Conservation (phyloP, 2,113 vertebrate species). For the Nyctereutes procyonoides region DNA sequence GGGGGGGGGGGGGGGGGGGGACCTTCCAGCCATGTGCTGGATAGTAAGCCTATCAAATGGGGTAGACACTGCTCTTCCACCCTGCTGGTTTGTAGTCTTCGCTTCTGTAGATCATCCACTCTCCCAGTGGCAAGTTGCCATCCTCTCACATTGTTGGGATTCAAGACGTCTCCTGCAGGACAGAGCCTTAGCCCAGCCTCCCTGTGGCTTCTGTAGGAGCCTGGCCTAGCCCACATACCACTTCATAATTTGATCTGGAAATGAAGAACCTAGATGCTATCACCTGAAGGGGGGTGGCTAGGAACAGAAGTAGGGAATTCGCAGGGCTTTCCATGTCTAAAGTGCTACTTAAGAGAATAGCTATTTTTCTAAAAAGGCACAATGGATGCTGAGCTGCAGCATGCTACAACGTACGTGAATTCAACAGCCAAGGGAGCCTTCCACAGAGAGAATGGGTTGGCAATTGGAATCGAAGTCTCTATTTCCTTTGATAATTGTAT, state of each 20-base stretch:
- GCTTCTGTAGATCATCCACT: background rate
- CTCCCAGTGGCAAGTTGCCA: background rate
- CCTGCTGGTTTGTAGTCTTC: background rate
- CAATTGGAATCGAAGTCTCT: constrained; percentile 3
- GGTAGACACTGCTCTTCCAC: background rate
- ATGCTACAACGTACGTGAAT: background rate
- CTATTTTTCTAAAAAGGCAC: background rate
- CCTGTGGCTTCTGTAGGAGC: background rate
- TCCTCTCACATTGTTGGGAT: constrained; percentile 15
- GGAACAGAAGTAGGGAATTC: constrained; percentile 30
- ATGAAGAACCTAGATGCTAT: constrained; percentile 31
- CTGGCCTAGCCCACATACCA: background rate
- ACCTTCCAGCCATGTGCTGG: background rate
- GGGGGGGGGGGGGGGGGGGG: background rate
- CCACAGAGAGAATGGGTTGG: background rate
- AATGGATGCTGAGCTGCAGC: background rate
- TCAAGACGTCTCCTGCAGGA: background rate
- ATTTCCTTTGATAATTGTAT: constrained; percentile 28
- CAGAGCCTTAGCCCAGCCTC: background rate
- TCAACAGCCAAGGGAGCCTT: background rate
- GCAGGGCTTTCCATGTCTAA: background rate
- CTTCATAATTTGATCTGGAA: constrained; percentile 26
- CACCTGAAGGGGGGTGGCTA: background rate
- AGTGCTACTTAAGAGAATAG: background rate
- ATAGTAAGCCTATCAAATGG: background rate